Evolutionary conservation across 1,140 invertebrate species (phyloP).

Genomic region (Bombus waltoni): DNA sequence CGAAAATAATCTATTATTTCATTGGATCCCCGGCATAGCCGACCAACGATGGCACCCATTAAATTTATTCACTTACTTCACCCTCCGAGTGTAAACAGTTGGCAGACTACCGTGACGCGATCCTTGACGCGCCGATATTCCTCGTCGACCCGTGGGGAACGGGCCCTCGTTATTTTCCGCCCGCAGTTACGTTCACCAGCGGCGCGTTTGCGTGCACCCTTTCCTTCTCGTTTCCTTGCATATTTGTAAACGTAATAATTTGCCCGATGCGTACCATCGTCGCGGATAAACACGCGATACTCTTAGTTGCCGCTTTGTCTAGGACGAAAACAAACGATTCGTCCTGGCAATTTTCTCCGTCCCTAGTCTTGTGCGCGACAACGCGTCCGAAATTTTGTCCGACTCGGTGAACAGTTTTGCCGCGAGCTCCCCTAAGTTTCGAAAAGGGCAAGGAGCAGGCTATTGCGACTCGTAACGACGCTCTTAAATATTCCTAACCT

Average conservation of each 20-base stretch:
- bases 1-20: slow-evolving; percentile 29
- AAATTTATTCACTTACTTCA: slow-evolving; percentile 72
- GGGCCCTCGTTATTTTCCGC: slow-evolving; percentile 50
- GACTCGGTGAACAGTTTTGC: neutral
- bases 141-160: slow-evolving; percentile 18
- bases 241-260: slow-evolving; percentile 16
- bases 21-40: too few species aligned
- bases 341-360: neutral
- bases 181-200: slow-evolving; percentile 5
- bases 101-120: slow-evolving; percentile 32
- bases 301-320: neutral
- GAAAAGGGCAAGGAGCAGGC: neutral
- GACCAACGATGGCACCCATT: slow-evolving; percentile 55
- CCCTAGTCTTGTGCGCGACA: neutral
- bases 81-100: slow-evolving; percentile 49
- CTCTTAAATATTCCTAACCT: slow-evolving; percentile 45
- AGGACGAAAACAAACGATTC: neutral
- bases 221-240: too few species aligned
- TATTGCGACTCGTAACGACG: neutral
- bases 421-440: neutral
- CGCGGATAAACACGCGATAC: neutral
- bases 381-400: neutral
- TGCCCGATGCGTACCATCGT: neutral
- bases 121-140: slow-evolving; percentile 18
- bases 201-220: neutral